Base-by-base conservation (phyloP, 2,888 invertebrate species). In the Dynastes hyllus region DNA sequence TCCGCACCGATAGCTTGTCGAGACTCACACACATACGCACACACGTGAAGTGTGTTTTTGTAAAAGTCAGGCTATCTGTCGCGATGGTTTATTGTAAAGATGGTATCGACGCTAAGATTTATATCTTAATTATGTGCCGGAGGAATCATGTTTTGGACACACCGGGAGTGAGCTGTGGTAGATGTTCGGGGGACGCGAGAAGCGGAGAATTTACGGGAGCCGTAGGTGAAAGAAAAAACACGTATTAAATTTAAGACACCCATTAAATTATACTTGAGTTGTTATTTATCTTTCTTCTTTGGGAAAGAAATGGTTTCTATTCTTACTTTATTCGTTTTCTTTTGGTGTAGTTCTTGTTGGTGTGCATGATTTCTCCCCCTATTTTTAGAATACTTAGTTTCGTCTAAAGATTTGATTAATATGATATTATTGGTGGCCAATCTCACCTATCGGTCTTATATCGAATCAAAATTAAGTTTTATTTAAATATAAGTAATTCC, bases 71-170 rank as follows among this genome's bases (percentile, higher is more conserved):
- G 73, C 45, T 73, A 67, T 77, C 63, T 61, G 71, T 71, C 51
- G 61, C 63, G 32, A 63, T 77, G 66, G 67, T 78, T 80, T 80
- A 80, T 80, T 65, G 78, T 73, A 37, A 29, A 75, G 80, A 80
- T 80, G 58, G 40, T 80, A 80, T 80, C 80, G 63, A 77, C 77
- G 70, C 67, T 32, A 73, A 80, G 80, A 80, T 80, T 80, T 80
- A 80, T 80, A 80, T 80, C 80, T 80, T 80, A 73, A 80, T 80
- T 80, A 80, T 65, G 67, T 61, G 73, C 73, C 61, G 73, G 73
- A 73, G 73, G 73, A 40, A 73, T 61, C 73, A 45, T 73, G 61
- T 73, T 73, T 61, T 73, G 71, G 73, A 40, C 53, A 53, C 32
- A 32, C 29, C 16, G n/a, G 40, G 16, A 53, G 51, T 9, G 40